Evolutionary conservation across 2,888 invertebrate genomes (phyloP), one percentile per base, ranked within the genome.

Genomic region (Aproaerema taeniolella): DNA sequence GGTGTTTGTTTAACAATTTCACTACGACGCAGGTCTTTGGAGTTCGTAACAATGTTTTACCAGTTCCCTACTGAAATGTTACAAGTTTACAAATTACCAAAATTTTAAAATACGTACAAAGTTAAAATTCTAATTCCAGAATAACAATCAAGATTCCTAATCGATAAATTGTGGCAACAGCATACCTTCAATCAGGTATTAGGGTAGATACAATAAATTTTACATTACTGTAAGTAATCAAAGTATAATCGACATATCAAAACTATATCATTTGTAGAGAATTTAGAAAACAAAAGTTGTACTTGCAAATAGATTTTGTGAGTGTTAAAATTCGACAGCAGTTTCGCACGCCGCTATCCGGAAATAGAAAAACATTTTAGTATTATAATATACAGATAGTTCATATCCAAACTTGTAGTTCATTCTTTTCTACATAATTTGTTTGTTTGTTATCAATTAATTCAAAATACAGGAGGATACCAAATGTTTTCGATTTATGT

Each of bases 101-200:
- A 25, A 39, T 25, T 39, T 37, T 33, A 40, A 39, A 43, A 43
- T 39, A 39, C 36, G 33, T 43, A 40, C 37, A 43, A 43, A 43
- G 39, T 37, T 42, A 42, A 39, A 42, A 35, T 39, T 36, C 36
- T 38, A 36, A 42, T 39, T 36, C 25, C 39, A 39, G 33, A 43
- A 43, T 37, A 43, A 43, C 43, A 43, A 43, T 37, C 25, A 26
- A 38, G 11, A n/a, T 15, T 33, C 26, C 36, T 36, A 28, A 38
- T 39, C 29, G 32, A 39, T 30, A 29, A 43, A 43, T 36, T 40
- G 43, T 40, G 39, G 43, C 43, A 43, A 43, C 40, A 43, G 15
- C 28, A 30, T 30, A 31, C 39, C 20, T 30, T 13, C 16, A 26
- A 13, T 14, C 28, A 39, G 39, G 39, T 33, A 31, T 31, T n/a